phyloP scores from a whole-genome alignment of 2,888 invertebrate genomes.

The Leptarthrus brevirostris region DNA sequence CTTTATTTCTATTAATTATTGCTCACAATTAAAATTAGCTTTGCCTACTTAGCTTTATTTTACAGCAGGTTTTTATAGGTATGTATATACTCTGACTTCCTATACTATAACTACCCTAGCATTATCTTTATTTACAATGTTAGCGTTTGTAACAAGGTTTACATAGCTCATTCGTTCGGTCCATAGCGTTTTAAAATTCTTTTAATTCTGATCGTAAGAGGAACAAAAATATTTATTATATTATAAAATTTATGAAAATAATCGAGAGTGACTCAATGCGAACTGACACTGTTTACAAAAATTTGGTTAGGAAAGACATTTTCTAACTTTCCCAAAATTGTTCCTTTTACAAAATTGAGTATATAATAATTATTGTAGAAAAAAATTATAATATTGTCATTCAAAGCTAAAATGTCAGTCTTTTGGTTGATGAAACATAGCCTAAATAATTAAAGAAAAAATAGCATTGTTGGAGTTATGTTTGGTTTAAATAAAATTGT shows the following conservation, averaged over 20 bases:
- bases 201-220: slow-evolving; percentile 2
- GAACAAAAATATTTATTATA: neutral
- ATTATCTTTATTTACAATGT: slow-evolving; percentile 29
- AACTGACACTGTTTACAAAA: slow-evolving; percentile 11
- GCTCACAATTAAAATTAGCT: slow-evolving; percentile 38
- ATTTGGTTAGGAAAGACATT: neutral
- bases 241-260: slow-evolving; percentile 7
- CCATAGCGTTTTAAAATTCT: slow-evolving; percentile 42
- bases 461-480: neutral
- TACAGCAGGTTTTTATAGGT: slow-evolving; percentile 28
- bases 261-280: neutral
- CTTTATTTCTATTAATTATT: slow-evolving; percentile 30
- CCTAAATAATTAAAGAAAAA: slow-evolving; percentile 53
- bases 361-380: slow-evolving; percentile 36
- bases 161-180: slow-evolving; percentile 44
- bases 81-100: slow-evolving; percentile 32
- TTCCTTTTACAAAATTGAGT: slow-evolving; percentile 31
- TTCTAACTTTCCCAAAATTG: neutral
- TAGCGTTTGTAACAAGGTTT: slow-evolving; percentile 37
- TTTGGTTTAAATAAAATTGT: neutral
- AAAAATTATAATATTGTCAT: slow-evolving; percentile 65
- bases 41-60: slow-evolving; percentile 35
- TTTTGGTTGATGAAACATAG: slow-evolving; percentile 62
- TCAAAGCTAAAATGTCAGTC: slow-evolving; percentile 68
- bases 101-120: slow-evolving; percentile 28